phyloP scores from a whole-genome alignment of 2,888 invertebrate genomes.

The Macaria notata region DNA sequence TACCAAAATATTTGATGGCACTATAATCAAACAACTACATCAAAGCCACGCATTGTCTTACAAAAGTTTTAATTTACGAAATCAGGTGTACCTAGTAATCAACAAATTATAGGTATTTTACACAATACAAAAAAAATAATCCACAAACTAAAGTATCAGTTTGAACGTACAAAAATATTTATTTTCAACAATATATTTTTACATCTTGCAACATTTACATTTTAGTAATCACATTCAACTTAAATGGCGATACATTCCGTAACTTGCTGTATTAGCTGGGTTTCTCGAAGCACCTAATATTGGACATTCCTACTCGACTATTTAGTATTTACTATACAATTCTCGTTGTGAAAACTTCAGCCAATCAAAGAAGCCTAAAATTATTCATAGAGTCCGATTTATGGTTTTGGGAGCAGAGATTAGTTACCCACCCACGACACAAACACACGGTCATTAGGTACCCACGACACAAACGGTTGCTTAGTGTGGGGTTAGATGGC shows the following conservation, averaged over 20 bases:
- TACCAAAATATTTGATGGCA: too few species aligned
- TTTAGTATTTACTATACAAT: too few species aligned
- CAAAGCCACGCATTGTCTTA: neutral
- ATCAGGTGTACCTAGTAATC: slow-evolving; percentile 42
- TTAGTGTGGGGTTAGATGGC: too few species aligned
- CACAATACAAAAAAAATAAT: slow-evolving; percentile 47
- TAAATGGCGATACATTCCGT: slow-evolving; percentile 39
- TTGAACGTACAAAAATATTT: slow-evolving; percentile 73
- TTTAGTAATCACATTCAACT: slow-evolving; percentile 53
- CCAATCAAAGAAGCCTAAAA: too few species aligned
- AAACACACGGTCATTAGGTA: too few species aligned
- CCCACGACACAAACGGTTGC: too few species aligned
- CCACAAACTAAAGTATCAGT: slow-evolving; percentile 34
- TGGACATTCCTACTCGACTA: slow-evolving; percentile 3
- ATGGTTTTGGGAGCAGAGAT: too few species aligned
- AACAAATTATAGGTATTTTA: slow-evolving; percentile 58
- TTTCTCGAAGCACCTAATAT: slow-evolving; percentile 9
- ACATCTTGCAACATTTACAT: slow-evolving; percentile 56
- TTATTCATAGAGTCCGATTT: too few species aligned
- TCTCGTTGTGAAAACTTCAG: too few species aligned
- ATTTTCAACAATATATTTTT: slow-evolving; percentile 60
- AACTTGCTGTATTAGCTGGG: neutral
- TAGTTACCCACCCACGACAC: too few species aligned
- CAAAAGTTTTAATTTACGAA: slow-evolving; percentile 44
- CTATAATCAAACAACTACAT: too few species aligned